phyloP scores from a whole-genome alignment of 1,140 invertebrate species.

The Trinorchestia longiramus region DNA sequence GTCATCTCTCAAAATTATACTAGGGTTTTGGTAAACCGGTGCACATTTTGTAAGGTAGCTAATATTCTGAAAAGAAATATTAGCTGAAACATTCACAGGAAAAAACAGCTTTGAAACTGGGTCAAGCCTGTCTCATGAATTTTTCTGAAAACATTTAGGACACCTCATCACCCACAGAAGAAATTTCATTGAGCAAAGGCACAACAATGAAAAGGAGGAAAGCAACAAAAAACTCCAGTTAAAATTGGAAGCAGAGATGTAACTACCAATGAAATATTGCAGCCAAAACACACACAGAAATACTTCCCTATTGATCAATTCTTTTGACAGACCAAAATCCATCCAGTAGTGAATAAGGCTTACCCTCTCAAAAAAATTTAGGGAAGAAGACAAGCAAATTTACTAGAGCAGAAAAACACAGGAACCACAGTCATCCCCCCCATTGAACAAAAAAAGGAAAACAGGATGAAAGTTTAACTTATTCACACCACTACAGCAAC shows the following conservation, averaged over 20 bases:
- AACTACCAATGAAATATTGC: neutral
- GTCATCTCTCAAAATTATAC: too few species aligned
- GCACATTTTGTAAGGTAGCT: too few species aligned
- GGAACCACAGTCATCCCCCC: neutral
- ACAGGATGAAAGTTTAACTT: neutral
- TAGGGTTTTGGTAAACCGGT: too few species aligned
- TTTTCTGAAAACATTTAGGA: neutral
- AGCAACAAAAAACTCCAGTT: neutral
- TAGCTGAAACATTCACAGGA: too few species aligned
- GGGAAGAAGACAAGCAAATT: neutral
- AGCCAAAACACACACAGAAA: neutral
- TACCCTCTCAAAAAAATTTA: neutral
- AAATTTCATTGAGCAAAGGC: neutral
- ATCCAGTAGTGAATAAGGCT: neutral
- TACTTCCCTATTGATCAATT: neutral
- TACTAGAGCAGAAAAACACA: neutral
- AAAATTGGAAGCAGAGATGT: neutral
- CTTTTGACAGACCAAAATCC: neutral
- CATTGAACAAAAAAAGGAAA: neutral
- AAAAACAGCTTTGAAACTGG: neutral
- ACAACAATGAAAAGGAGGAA: neutral
- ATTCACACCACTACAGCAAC: too few species aligned
- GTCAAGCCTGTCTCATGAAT: neutral
- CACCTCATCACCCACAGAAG: neutral
- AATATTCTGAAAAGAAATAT: too few species aligned